A percentile compares a stretch with the other conserved stretches of the same genome.
phyloP scores from a whole-genome alignment of 2,888 invertebrate species.

The Limnephilus rhombicus region DNA sequence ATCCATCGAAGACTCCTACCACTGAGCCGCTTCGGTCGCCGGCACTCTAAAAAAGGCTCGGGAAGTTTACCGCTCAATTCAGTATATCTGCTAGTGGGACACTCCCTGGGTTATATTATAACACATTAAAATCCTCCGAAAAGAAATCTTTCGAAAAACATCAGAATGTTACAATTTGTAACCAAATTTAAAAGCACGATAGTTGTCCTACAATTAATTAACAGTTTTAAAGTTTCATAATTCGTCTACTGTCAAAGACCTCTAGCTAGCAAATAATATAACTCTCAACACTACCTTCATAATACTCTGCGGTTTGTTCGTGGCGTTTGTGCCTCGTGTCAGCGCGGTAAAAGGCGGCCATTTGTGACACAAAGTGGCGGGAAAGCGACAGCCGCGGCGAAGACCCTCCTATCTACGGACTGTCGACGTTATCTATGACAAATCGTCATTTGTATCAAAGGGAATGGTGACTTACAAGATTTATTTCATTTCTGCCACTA shows the following conservation, averaged over 20 bases:
- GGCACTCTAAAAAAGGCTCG: too few species aligned
- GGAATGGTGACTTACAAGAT: not conserved
- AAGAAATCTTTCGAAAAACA: not conserved
- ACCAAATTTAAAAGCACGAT: not conserved
- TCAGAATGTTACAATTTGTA: not conserved
- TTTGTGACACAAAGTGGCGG: conserved; percentile 9
- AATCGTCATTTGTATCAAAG: not conserved
- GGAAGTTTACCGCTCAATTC: too few species aligned
- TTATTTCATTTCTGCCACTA: not conserved
- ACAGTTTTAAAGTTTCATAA: not conserved
- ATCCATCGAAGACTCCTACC: too few species aligned
- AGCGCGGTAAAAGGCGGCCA: not conserved
- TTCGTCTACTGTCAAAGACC: not conserved
- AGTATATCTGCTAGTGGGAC: too few species aligned
- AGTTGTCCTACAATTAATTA: conserved; percentile 2
- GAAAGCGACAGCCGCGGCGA: not conserved
- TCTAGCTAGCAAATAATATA: not conserved
- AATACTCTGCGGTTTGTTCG: not conserved
- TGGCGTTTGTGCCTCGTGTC: not conserved
- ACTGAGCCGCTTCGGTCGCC: too few species aligned
- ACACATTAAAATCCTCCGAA: too few species aligned
- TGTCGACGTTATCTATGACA: conserved; percentile 7
- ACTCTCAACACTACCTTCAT: not conserved
- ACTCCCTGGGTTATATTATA: too few species aligned
- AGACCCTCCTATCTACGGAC: not conserved